Percentiles rank a stretch among this genome's conserved stretches.
Evolutionary conservation across 2,888 invertebrate species (phyloP).

Genomic region (Catocala fraxini): DNA sequence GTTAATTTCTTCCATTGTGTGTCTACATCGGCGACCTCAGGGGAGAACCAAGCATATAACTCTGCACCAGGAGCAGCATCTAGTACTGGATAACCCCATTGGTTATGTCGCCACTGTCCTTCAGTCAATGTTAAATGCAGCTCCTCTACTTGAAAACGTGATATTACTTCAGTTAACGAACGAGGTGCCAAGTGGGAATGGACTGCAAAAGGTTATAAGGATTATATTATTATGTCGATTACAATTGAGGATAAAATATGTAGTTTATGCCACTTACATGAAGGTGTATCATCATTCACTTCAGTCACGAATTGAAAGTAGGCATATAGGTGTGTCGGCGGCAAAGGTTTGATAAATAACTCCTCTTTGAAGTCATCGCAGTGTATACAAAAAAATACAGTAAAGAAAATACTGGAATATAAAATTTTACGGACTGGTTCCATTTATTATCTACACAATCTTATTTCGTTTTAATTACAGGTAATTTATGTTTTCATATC

Average conservation of each 20-base stretch:
- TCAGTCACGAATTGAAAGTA: constrained; percentile 97
- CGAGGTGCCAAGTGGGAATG: constrained; percentile 96
- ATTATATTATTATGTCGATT: not conserved
- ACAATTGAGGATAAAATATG: not conserved
- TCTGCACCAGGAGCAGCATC: constrained; percentile 98
- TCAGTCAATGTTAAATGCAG: constrained; percentile 97
- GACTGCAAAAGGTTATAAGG: constrained; percentile 70
- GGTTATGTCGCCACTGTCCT: constrained; percentile 97
- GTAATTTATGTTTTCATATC: not conserved
- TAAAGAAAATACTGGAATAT: constrained; percentile 33
- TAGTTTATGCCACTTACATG: constrained; percentile 84
- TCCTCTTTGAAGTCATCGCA: constrained; percentile 95
- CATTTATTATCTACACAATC: constrained; percentile 30
- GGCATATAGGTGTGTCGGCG: constrained; percentile 94
- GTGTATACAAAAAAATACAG: constrained; percentile 45
- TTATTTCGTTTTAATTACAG: not conserved
- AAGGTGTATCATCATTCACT: constrained; percentile 88
- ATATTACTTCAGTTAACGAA: constrained; percentile 95
- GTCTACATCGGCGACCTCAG: constrained; percentile 90
- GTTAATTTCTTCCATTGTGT: constrained; percentile 95
- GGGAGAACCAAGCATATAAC: constrained; percentile 96
- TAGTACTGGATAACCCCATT: constrained; percentile 97
- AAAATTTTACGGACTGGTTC: constrained; percentile 33
- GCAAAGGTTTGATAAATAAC: constrained; percentile 94
- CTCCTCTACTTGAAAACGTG: constrained; percentile 95